Conservation (phyloP, 2,113 vertebrate species). For the Tauraco erythrolophus region DNA sequence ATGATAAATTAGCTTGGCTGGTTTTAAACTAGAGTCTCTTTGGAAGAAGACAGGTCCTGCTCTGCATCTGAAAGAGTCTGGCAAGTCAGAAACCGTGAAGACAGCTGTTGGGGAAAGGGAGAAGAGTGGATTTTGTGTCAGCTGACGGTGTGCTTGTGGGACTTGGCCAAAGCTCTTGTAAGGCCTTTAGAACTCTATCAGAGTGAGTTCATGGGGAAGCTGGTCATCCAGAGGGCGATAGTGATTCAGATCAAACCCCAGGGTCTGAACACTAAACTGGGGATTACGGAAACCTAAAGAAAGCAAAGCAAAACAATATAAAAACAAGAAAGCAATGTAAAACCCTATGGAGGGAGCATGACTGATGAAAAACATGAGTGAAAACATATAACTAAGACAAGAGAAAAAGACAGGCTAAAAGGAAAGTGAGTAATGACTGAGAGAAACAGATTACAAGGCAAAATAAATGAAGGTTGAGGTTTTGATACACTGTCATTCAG, state of each 20-base stretch:
- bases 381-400: background rate
- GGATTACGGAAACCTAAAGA: background rate
- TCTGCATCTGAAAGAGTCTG: background rate
- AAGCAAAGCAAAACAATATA: background rate
- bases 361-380: background rate
- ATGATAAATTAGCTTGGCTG: slow-evolving; percentile 20
- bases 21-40: background rate
- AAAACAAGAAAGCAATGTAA: background rate
- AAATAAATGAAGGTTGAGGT: background rate
- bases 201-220: background rate
- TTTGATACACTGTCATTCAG: background rate
- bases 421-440: background rate
- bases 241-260: background rate
- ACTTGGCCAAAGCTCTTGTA: background rate
- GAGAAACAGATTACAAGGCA: background rate
- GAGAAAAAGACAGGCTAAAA: background rate
- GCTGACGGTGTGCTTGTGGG: background rate
- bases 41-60: background rate
- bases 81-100: background rate
- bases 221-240: background rate
- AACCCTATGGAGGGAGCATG: background rate
- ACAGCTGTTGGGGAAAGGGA: background rate
- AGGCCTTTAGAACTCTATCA: background rate
- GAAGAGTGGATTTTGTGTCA: background rate
- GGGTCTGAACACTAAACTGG: background rate